These are phyloP conservation scores for Meandrina meandrites DNA, from an alignment of 92 coral and sea anemone species.

Conservation along the genomic window DNA sequence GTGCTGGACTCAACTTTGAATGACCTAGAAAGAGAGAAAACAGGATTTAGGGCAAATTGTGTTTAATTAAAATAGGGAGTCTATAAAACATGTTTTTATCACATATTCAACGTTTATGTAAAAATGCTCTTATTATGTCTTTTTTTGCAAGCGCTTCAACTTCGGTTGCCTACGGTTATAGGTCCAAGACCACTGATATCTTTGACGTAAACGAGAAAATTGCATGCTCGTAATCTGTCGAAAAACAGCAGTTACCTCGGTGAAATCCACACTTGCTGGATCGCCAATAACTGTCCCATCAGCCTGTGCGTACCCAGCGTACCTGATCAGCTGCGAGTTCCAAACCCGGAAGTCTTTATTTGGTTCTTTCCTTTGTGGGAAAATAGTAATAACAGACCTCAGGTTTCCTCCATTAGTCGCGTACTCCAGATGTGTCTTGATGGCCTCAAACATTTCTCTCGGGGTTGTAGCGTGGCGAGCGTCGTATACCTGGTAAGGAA, in stretches of 20 bases:
- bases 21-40: background rate
- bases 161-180: no score
- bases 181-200: no score
- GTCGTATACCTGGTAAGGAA: constrained; percentile 54
- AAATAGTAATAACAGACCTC: constrained; percentile 62
- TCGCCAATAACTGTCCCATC: constrained; percentile 76
- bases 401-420: constrained; percentile 62
- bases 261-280: constrained; percentile 64
- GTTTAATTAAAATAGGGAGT: no score
- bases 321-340: constrained; percentile 63
- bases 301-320: constrained; percentile 71
- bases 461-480: constrained; percentile 54
- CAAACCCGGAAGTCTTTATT: constrained; percentile 71
- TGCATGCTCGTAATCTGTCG: no score
- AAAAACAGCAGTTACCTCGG: constrained; percentile 33
- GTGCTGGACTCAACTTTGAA: no score
- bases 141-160: no score
- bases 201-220: no score
- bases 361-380: constrained; percentile 67
- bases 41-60: no score
- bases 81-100: no score
- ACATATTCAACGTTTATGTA: no score
- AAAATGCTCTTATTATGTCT: no score
- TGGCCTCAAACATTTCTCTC: constrained; percentile 64
- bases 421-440: constrained; percentile 56